These are phyloP conservation scores for Gallinago solitaria DNA, from an alignment of 2,797 vertebrate species.

Conservation along the genomic window DNA sequence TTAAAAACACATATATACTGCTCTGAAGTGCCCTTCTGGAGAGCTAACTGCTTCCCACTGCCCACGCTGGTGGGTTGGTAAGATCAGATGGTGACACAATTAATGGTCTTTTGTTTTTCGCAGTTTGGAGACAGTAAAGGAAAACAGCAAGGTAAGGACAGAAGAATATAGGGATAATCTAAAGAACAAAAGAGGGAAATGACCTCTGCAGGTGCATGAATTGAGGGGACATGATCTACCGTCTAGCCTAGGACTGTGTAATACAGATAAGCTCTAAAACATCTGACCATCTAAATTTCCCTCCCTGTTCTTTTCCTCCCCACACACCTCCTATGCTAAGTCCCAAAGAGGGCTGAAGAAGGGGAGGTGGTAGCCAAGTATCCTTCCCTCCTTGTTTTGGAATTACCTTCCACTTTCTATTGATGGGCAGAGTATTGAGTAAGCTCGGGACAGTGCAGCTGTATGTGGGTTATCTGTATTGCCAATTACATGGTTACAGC, in stretches of 20 bases:
- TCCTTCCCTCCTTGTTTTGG: background rate
- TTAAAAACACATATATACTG: background rate
- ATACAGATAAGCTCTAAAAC: background rate
- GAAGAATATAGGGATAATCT: background rate
- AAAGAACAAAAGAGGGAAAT: background rate
- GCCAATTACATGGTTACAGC: background rate
- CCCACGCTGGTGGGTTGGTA: background rate
- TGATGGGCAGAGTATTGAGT: background rate
- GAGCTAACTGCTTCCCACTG: background rate
- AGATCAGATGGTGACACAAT: background rate
- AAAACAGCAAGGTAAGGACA: background rate
- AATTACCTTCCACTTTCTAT: background rate
- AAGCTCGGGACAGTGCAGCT: background rate
- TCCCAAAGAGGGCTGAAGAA: background rate
- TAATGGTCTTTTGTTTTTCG: background rate
- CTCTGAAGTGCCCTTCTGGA: background rate
- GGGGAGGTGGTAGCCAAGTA: background rate
- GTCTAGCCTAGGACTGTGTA: background rate
- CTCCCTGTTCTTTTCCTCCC: background rate
- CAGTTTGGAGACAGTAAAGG: background rate
- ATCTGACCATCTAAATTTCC: background rate
- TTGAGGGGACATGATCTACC: background rate
- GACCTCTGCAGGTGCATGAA: background rate
- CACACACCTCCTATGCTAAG: background rate
- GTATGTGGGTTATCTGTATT: background rate